Evolutionary conservation across 2,888 invertebrate genomes (phyloP).

Genomic region (Synergus gifuensis): DNA sequence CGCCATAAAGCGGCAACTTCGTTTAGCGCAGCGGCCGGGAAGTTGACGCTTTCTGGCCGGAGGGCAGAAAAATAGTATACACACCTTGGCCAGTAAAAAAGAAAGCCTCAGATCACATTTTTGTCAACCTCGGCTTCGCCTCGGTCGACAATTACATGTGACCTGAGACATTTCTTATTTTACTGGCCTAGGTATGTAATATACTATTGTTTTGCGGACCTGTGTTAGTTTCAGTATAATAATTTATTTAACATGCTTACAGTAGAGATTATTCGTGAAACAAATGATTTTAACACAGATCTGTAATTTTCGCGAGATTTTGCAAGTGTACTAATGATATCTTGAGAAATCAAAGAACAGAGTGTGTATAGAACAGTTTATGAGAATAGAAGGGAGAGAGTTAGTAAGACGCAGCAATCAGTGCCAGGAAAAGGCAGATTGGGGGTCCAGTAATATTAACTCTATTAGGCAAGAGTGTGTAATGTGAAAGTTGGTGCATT

Average conservation of each 20-base stretch:
- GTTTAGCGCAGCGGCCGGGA: too few species aligned
- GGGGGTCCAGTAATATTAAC: conserved; percentile 10
- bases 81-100: too few species aligned
- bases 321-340: conserved; percentile 18
- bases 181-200: too few species aligned
- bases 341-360: conserved; percentile 28
- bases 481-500: conserved; percentile 16
- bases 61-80: too few species aligned
- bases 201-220: not conserved
- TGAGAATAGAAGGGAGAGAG: conserved; percentile 8
- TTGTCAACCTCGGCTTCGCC: too few species aligned
- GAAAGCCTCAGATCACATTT: too few species aligned
- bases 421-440: conserved; percentile 6
- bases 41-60: too few species aligned
- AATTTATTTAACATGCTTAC: not conserved
- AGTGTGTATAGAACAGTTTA: conserved; percentile 6
- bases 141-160: too few species aligned
- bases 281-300: conserved; percentile 14
- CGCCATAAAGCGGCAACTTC: too few species aligned
- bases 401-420: conserved; percentile 2
- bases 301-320: conserved; percentile 9
- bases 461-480: conserved; percentile 12
- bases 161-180: too few species aligned
- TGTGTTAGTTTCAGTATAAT: not conserved
- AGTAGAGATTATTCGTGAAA: conserved; percentile 18